phyloP scores from a whole-genome alignment of 1,140 invertebrate genomes.

The Parapsyche elsis region DNA sequence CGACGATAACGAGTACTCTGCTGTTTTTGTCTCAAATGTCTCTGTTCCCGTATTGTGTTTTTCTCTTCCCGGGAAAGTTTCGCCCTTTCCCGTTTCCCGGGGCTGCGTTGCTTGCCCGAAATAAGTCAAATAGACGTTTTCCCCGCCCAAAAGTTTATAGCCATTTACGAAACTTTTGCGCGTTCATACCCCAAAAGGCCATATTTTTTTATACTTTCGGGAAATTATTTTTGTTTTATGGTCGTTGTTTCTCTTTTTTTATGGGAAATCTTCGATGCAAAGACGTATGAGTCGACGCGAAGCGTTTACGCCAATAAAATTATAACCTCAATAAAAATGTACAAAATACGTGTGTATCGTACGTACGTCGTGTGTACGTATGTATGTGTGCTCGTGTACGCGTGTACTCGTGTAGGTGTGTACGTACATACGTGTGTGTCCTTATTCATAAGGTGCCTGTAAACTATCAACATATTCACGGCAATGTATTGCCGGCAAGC shows the following conservation, averaged over 20 bases:
- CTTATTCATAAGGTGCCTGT: too few species aligned
- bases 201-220: conserved; percentile 40
- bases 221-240: conserved; percentile 39
- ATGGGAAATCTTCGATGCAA: conserved; percentile 14
- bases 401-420: background rate
- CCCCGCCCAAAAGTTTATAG: conserved; percentile 8
- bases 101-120: background rate
- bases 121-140: conserved; percentile 30
- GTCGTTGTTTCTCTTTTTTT: conserved; percentile 34
- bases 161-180: conserved; percentile 25
- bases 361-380: background rate
- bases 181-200: conserved; percentile 23
- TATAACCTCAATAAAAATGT: too few species aligned
- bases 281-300: background rate
- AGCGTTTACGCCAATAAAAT: too few species aligned
- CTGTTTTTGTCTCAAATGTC: background rate
- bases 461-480: too few species aligned
- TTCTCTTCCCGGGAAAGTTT: background rate
- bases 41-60: conserved; percentile 5
- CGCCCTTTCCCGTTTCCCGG: background rate
- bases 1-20: background rate
- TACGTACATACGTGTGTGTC: background rate
- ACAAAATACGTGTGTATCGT: background rate
- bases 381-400: background rate
- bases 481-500: too few species aligned